A percentile compares a stretch with the other conserved stretches of the same genome.
Conservation (phyloP, 1,140 invertebrate species). For the Mactra quadrangularis region DNA sequence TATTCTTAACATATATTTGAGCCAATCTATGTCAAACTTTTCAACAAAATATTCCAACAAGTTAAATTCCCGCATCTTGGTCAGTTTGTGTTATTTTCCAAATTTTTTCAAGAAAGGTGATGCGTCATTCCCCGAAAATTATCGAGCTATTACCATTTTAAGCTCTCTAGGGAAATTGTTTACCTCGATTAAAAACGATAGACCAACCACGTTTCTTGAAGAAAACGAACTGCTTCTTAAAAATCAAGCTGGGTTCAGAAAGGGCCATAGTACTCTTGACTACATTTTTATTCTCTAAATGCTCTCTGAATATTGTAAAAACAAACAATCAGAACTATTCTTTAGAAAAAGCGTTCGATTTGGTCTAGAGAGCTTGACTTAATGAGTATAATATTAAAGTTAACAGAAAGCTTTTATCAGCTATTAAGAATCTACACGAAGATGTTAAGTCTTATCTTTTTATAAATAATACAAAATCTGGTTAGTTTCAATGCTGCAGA, state of each 20-base stretch:
- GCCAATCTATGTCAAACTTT: neutral
- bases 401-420: neutral
- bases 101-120: slow-evolving; percentile 18
- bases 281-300: slow-evolving; percentile 1
- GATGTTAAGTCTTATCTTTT: neutral
- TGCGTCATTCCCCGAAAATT: neutral
- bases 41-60: neutral
- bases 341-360: slow-evolving; percentile 11
- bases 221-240: neutral
- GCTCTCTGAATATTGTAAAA: neutral
- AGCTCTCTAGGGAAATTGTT: slow-evolving; percentile 26
- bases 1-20: too few species aligned
- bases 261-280: slow-evolving; percentile 1
- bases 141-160: slow-evolving; percentile 4
- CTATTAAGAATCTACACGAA: slow-evolving; percentile 2
- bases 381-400: slow-evolving; percentile 7
- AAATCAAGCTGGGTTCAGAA: slow-evolving; percentile 27
- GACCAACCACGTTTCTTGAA: neutral
- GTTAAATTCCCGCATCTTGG: neutral
- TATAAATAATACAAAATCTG: neutral
- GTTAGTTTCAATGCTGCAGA: neutral
- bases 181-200: slow-evolving; percentile 1
- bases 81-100: neutral
- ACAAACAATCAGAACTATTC: neutral
- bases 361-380: neutral